phyloP scores from a whole-genome alignment of 1,140 invertebrate genomes.

The Heliconius eleuchia region DNA sequence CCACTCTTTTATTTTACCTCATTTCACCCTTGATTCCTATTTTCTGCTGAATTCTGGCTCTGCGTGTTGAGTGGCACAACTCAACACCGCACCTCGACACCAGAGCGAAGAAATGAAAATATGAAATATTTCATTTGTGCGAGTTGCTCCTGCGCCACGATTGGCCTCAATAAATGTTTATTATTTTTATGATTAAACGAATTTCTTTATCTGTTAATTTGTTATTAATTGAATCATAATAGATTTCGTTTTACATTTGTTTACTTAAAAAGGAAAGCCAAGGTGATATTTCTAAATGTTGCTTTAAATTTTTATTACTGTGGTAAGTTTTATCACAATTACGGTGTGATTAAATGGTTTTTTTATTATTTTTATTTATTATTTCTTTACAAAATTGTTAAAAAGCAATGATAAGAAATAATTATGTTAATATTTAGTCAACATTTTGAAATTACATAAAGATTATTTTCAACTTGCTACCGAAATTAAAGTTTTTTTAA shows the following conservation, averaged over 20 bases:
- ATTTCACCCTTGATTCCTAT: no score
- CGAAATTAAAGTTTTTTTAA: no score
- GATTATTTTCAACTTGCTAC: no score
- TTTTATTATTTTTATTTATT: background rate
- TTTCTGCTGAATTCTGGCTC: no score
- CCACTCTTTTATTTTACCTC: no score
- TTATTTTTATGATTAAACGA: background rate
- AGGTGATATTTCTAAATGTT: background rate
- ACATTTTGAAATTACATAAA: no score
- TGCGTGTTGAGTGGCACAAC: no score
- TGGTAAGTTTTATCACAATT: background rate
- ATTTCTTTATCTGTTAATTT: slow-evolving; percentile 2
- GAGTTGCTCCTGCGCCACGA: no score
- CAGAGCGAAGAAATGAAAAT: no score
- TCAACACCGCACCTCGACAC: no score
- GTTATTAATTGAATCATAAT: background rate
- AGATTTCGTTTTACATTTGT: background rate
- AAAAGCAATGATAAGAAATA: background rate
- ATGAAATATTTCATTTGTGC: no score
- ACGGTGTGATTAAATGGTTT: background rate
- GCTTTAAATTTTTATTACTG: background rate
- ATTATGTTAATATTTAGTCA: background rate
- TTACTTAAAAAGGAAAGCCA: background rate
- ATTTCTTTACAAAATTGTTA: background rate
- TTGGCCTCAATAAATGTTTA: background rate